These are phyloP conservation scores for Diorhabda elongata DNA, from an alignment of 1,140 invertebrate genomes.

Conservation along the genomic window DNA sequence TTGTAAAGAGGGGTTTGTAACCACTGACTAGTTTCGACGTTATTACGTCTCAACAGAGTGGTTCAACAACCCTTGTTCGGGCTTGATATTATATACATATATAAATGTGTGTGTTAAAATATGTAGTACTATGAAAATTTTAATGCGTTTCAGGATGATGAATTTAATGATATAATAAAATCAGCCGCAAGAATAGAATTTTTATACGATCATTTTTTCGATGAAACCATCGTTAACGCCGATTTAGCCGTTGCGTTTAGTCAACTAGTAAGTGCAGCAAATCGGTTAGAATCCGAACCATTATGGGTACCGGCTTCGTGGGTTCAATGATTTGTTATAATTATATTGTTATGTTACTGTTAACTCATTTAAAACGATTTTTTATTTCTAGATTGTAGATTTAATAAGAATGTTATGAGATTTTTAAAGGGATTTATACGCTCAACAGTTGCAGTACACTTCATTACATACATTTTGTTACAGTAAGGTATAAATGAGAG, in stretches of 20 bases:
- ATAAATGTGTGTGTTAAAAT: too few species aligned
- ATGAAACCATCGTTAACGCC: constrained; percentile 88
- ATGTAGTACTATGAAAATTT: background rate
- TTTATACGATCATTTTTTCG: constrained; percentile 92
- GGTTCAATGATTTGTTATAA: constrained; percentile 67
- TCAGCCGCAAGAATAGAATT: constrained; percentile 88
- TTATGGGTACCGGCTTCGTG: constrained; percentile 95
- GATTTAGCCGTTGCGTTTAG: constrained; percentile 84
- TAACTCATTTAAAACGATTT: constrained; percentile 8
- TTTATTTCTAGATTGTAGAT: constrained; percentile 19
- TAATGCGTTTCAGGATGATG: constrained; percentile 72
- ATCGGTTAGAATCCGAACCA: constrained; percentile 86
- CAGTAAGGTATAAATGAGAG: too few species aligned
- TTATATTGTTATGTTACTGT: constrained; percentile 17
- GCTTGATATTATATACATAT: too few species aligned
- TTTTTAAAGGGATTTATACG: too few species aligned
- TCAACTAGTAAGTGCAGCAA: constrained; percentile 76
- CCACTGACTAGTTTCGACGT: too few species aligned
- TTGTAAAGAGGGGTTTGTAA: too few species aligned
- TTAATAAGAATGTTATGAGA: constrained; percentile 8
- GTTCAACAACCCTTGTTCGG: too few species aligned
- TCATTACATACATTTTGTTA: too few species aligned
- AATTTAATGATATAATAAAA: constrained; percentile 86
- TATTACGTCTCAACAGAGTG: too few species aligned
- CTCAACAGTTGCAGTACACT: too few species aligned